A percentile compares a stretch with the other conserved stretches of the same genome.
These are phyloP conservation scores for Drosophila ironensis DNA, from an alignment of 1,140 invertebrate species.

Conservation along the genomic window DNA sequence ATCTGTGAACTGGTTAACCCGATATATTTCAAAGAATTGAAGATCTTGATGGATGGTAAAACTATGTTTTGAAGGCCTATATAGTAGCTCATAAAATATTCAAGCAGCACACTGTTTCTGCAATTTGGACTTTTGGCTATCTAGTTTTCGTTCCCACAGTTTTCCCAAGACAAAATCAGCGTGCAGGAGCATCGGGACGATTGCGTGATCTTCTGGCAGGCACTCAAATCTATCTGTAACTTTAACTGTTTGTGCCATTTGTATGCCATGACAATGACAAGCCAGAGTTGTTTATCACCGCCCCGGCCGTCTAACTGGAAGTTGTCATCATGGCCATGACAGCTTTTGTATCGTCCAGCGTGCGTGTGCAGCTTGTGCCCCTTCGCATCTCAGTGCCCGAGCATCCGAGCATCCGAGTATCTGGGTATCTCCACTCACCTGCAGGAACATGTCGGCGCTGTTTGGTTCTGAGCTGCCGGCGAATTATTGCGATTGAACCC, in stretches of 20 bases:
- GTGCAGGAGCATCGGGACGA: constrained; percentile 7
- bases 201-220: constrained; percentile 41
- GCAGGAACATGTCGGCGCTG: constrained; percentile 73
- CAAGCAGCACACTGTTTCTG: no score
- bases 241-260: constrained; percentile 64
- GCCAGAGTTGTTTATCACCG: constrained; percentile 39
- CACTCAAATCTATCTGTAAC: constrained; percentile 40
- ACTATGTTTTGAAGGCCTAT: no score
- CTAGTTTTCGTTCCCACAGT: background rate
- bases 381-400: no score
- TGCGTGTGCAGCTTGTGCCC: background rate
- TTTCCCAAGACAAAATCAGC: background rate
- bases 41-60: no score
- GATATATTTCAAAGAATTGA: no score
- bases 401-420: background rate
- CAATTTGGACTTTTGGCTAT: background rate
- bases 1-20: no score
- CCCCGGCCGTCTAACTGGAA: constrained; percentile 54
- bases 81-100: background rate
- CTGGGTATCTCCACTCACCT: constrained; percentile 53
- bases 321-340: constrained; percentile 63
- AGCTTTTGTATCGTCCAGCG: constrained; percentile 37
- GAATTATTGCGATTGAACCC: constrained; percentile 79
- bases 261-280: constrained; percentile 65
- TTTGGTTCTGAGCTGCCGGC: constrained; percentile 70